phyloP scores from a whole-genome alignment of 1,140 invertebrate genomes.

The Microvelia longipes region DNA sequence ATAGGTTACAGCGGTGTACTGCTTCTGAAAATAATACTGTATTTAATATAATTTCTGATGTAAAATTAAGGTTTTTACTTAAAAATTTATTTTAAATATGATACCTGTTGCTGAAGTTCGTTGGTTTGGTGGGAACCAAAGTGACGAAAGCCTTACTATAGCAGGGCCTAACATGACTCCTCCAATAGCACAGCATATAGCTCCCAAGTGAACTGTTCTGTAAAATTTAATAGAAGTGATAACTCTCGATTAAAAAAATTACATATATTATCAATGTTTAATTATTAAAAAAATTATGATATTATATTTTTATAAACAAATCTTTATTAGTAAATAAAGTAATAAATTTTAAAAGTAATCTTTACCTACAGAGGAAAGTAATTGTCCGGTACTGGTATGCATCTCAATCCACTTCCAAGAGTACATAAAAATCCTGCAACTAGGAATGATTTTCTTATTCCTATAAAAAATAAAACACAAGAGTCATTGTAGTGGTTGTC shows the following conservation, averaged over 20 bases:
- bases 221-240: constrained; percentile 3
- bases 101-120: constrained; percentile 30
- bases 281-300: constrained; percentile 20
- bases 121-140: constrained; percentile 30
- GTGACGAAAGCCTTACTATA: constrained; percentile 28
- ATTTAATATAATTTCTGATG: too few species aligned
- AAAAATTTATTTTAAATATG: background rate
- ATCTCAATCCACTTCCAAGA: constrained; percentile 23
- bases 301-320: background rate
- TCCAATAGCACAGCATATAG: constrained; percentile 28
- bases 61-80: background rate
- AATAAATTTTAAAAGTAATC: too few species aligned
- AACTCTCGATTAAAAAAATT: background rate
- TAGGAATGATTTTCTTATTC: constrained; percentile 20
- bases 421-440: constrained; percentile 23
- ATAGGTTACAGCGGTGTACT: too few species aligned
- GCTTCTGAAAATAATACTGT: too few species aligned
- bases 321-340: background rate
- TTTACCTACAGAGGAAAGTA: constrained; percentile 17
- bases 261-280: constrained; percentile 17
- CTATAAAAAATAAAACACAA: constrained; percentile 15
- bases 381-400: constrained; percentile 20
- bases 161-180: constrained; percentile 30
- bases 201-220: constrained; percentile 27
- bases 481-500: background rate